Conservation (phyloP, 2,797 vertebrate species). For the Rhinophrynus dorsalis region DNA sequence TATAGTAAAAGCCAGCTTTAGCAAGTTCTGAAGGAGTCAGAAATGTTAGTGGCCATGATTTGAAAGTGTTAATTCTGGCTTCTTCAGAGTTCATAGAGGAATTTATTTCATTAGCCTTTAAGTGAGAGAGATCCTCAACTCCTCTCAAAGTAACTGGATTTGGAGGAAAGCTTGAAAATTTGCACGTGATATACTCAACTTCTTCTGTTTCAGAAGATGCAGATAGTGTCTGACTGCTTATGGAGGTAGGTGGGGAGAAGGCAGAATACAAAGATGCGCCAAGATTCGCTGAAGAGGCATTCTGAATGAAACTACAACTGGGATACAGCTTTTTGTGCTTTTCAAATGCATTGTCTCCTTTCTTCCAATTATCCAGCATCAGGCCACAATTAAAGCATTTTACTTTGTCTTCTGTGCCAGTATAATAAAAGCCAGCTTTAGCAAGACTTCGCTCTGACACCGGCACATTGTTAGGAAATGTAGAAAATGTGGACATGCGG, state of each 20-base stretch:
- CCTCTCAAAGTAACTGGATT: slow-evolving; percentile 77
- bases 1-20: slow-evolving; percentile 92
- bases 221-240: slow-evolving; percentile 60
- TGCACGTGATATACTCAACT: slow-evolving; percentile 76
- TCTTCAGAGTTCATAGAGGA: slow-evolving; percentile 87
- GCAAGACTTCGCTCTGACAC: slow-evolving; percentile 91
- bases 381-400: slow-evolving; percentile 91
- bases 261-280: slow-evolving; percentile 81
- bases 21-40: slow-evolving; percentile 85
- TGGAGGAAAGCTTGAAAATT: slow-evolving; percentile 73
- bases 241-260: slow-evolving; percentile 70
- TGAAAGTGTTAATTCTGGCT: slow-evolving; percentile 85
- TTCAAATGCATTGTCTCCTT: slow-evolving; percentile 87
- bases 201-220: slow-evolving; percentile 68
- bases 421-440: slow-evolving; percentile 95
- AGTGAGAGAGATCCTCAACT: slow-evolving; percentile 80
- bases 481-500: slow-evolving; percentile 89
- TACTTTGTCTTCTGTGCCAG: slow-evolving; percentile 84
- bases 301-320: slow-evolving; percentile 88
- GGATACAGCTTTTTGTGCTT: slow-evolving; percentile 87
- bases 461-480: slow-evolving; percentile 73
- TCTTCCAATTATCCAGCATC: slow-evolving; percentile 88
- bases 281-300: slow-evolving; percentile 72
- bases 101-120: slow-evolving; percentile 75
- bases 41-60: slow-evolving; percentile 80